phyloP scores from a whole-genome alignment of 2,113 vertebrate species.

The Strix aluco region DNA sequence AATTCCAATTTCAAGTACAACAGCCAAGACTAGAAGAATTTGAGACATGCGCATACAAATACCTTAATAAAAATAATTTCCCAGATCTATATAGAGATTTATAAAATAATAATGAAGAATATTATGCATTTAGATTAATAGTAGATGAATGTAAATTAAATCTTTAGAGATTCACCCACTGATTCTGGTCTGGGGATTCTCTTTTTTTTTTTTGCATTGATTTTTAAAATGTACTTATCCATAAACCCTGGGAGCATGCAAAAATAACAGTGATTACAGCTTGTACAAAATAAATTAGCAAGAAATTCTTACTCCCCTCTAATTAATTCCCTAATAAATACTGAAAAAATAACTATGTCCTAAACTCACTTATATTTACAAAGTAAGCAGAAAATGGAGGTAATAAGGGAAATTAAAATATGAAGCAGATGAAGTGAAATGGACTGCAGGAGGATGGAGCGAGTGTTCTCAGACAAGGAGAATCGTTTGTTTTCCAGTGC shows the following conservation, averaged over 20 bases:
- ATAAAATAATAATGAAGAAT: neutral
- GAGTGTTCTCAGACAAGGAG: fast-evolving
- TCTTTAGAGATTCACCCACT: conserved; percentile 8
- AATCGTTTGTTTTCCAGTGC: fast-evolving
- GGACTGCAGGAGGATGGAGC: neutral
- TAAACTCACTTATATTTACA: neutral
- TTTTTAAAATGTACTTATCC: conserved; percentile 7
- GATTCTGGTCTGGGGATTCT: neutral
- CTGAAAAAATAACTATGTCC: neutral
- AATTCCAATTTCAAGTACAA: neutral
- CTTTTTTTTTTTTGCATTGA: neutral
- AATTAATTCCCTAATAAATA: conserved; percentile 12
- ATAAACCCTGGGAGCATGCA: neutral
- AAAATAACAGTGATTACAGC: neutral
- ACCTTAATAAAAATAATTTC: conserved; percentile 29
- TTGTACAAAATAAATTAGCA: conserved; percentile 13
- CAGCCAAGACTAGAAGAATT: neutral
- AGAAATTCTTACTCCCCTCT: neutral
- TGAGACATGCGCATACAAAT: neutral
- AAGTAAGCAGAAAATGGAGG: neutral
- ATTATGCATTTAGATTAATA: conserved; percentile 22
- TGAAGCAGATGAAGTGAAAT: neutral
- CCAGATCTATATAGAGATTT: neutral
- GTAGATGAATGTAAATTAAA: conserved; percentile 12
- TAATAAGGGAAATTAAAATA: neutral